Conservation (phyloP, 2,113 vertebrate genomes). For the Microcebus ravelobensis region DNA sequence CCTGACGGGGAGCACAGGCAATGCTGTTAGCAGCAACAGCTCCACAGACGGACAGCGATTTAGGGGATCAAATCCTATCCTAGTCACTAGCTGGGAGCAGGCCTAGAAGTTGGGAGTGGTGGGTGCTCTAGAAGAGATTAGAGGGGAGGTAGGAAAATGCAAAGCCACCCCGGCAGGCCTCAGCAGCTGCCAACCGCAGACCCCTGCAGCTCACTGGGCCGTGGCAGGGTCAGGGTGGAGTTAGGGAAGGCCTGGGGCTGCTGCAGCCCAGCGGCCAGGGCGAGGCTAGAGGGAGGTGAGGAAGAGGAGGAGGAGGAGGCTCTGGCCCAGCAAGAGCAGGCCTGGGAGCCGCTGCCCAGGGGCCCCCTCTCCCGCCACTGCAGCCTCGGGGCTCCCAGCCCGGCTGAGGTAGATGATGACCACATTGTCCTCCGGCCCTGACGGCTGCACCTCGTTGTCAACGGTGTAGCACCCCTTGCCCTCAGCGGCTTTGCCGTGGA, state of each 20-base stretch:
- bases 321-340: constrained; percentile 41
- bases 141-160: constrained; percentile 39
- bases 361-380: not conserved
- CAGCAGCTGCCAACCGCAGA: not conserved
- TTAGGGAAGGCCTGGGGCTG: not conserved
- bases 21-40: constrained; percentile 44
- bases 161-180: not conserved
- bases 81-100: constrained; percentile 8
- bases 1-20: rapidly evolving
- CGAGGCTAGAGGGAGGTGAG: constrained; percentile 44
- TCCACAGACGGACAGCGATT: not conserved
- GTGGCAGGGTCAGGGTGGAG: not conserved
- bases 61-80: not conserved
- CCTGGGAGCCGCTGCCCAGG: not conserved
- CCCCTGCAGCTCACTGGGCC: not conserved
- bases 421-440: constrained; percentile 70
- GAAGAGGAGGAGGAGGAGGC: constrained; percentile 35
- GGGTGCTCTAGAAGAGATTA: not conserved
- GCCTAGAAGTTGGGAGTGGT: not conserved
- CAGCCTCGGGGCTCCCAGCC: not conserved
- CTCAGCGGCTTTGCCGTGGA: constrained; percentile 51
- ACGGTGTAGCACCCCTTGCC: constrained; percentile 74
- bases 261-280: not conserved
- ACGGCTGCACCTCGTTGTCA: constrained; percentile 48
- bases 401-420: constrained; percentile 84